Conservation (phyloP, 2,888 invertebrate genomes). For the Pachliopta kotzebuea region DNA sequence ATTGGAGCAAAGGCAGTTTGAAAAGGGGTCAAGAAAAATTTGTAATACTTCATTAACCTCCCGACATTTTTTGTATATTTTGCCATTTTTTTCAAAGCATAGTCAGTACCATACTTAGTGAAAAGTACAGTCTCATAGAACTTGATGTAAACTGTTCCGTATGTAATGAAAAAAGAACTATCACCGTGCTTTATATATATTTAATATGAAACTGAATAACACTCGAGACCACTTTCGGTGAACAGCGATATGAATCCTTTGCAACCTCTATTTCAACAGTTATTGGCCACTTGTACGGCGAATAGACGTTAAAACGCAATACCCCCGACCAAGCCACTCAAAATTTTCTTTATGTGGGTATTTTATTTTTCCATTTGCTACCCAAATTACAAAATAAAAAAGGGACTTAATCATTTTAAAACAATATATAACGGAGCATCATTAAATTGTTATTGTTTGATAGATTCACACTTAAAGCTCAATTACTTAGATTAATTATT, state of each 20-base stretch:
- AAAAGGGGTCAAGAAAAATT: constrained; percentile 34
- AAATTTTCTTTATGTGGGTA: constrained; percentile 39
- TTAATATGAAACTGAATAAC: constrained; percentile 14
- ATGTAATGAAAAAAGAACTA: constrained; percentile 50
- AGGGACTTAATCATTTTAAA: background rate
- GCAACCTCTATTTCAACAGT: constrained; percentile 46
- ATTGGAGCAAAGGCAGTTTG: constrained; percentile 47
- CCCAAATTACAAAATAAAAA: background rate
- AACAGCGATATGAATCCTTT: constrained; percentile 53
- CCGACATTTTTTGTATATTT: no score
- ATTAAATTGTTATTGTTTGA: no score
- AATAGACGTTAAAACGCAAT: constrained; percentile 66
- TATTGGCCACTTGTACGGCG: constrained; percentile 68
- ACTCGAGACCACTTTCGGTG: constrained; percentile 26
- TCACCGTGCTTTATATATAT: constrained; percentile 8
- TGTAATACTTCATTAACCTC: no score
- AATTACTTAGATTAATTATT: background rate
- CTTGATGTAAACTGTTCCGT: constrained; percentile 45
- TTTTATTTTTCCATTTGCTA: constrained; percentile 18
- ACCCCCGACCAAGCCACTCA: constrained; percentile 54
- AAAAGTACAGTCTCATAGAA: no score
- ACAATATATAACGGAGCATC: no score
- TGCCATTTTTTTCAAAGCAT: no score
- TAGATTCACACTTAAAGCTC: no score
- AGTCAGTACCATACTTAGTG: no score